phyloP scores from a whole-genome alignment of 2,888 invertebrate genomes.

The Rosalia funebris region DNA sequence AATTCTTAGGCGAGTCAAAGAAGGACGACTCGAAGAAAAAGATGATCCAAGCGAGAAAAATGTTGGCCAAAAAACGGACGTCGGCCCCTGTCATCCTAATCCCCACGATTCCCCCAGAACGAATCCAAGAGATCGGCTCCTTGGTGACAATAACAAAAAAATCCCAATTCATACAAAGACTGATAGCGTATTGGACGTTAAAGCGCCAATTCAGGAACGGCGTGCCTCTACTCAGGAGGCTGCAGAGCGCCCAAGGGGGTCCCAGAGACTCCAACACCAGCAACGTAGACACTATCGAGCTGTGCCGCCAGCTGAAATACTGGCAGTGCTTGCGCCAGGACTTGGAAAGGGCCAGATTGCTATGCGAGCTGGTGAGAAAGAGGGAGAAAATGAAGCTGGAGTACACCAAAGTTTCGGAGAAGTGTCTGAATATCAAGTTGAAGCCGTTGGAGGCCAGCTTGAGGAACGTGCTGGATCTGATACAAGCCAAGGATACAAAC shows the following conservation, averaged over 20 bases:
- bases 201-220: constrained; percentile 96
- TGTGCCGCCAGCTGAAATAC: constrained; percentile 89
- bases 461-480: constrained; percentile 78
- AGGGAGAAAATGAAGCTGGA: constrained; percentile 95
- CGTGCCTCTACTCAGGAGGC: constrained; percentile 87
- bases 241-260: constrained; percentile 72
- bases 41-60: constrained; percentile 87
- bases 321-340: constrained; percentile 95
- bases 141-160: constrained; percentile 79
- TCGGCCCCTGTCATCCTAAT: constrained; percentile 92
- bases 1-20: constrained; percentile 51
- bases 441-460: constrained; percentile 85
- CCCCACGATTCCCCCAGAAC: constrained; percentile 89
- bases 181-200: constrained; percentile 97
- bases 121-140: constrained; percentile 87
- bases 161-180: constrained; percentile 85
- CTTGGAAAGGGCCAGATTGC: constrained; percentile 86
- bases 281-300: constrained; percentile 73
- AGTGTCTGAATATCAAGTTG: constrained; percentile 82
- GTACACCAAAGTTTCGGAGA: constrained; percentile 81
- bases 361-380: constrained; percentile 95
- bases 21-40: constrained; percentile 80
- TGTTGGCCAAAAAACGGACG: constrained; percentile 88
- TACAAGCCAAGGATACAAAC: constrained; percentile 82
- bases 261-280: constrained; percentile 56